Evolutionary conservation across 2,113 vertebrate species (phyloP).

Genomic region (Sceloporus undulatus): DNA sequence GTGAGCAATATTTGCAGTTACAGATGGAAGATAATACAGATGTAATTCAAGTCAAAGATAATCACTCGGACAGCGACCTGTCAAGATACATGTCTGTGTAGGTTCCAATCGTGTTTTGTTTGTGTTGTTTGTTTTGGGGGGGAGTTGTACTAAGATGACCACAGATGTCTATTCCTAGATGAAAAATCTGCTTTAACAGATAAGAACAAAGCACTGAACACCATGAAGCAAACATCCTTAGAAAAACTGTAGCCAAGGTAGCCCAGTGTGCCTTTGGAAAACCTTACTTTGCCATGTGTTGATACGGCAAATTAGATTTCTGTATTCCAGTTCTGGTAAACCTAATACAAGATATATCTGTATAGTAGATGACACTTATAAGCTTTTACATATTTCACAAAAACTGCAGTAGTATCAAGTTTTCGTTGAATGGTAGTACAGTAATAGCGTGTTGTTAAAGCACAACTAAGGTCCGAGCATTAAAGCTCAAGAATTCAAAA

Average conservation of each 20-base stretch:
- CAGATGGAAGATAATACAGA: constrained; percentile 39
- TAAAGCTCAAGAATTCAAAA: background rate
- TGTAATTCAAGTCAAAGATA: constrained; percentile 32
- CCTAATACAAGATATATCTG: background rate
- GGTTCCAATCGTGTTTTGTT: too few species aligned
- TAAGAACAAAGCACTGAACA: constrained; percentile 37
- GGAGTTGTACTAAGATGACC: background rate
- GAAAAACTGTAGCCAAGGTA: constrained; percentile 33
- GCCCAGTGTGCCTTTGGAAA: constrained; percentile 33
- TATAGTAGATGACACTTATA: background rate
- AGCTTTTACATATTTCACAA: constrained; percentile 41
- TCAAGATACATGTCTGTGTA: background rate
- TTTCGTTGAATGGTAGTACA: background rate
- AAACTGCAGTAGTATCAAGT: constrained; percentile 6
- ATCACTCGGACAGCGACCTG: constrained; percentile 22
- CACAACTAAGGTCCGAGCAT: background rate
- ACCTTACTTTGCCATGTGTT: background rate
- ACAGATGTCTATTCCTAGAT: constrained; percentile 8
- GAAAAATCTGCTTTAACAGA: constrained; percentile 38
- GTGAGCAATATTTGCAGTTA: background rate
- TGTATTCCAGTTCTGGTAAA: constrained; percentile 47
- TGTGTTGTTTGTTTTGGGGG: too few species aligned
- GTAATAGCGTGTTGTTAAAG: background rate
- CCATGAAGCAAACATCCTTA: constrained; percentile 29
- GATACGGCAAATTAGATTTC: constrained; percentile 8